Conservation (phyloP, 2,797 vertebrate genomes). For the Rhinoraja longicauda region DNA sequence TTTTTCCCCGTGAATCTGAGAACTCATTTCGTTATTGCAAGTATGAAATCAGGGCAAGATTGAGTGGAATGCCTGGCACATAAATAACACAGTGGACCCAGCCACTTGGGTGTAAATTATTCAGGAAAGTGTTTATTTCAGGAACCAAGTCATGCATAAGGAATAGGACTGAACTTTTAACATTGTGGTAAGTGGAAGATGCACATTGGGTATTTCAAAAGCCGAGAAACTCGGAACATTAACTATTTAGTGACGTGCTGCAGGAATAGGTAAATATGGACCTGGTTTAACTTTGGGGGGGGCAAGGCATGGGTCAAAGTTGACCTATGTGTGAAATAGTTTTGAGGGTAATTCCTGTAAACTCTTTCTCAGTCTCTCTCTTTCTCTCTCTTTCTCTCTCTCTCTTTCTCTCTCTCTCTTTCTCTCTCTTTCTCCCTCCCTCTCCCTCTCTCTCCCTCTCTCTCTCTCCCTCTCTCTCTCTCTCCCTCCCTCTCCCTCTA, state of each 20-base stretch:
- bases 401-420: too few species aligned
- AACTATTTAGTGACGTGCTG: not conserved
- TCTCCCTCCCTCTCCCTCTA: too few species aligned
- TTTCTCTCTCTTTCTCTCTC: too few species aligned
- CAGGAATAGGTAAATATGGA: not conserved
- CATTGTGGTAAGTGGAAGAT: conserved; percentile 9
- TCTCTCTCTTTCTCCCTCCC: too few species aligned
- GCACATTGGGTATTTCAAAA: conserved; percentile 12
- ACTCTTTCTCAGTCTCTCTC: too few species aligned
- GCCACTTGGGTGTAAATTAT: conserved; percentile 32
- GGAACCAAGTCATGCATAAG: conserved; percentile 34
- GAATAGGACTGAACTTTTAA: conserved; percentile 36
- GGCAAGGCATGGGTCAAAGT: not conserved
- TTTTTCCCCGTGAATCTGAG: not conserved
- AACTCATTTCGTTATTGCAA: not conserved
- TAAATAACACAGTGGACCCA: conserved; percentile 37
- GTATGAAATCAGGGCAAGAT: conserved; percentile 11
- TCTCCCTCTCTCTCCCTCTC: too few species aligned
- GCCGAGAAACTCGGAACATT: not conserved
- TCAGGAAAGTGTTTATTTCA: conserved; percentile 38
- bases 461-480: too few species aligned
- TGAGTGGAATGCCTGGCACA: conserved; percentile 14
- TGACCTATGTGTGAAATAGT: not conserved
- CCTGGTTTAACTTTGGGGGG: not conserved
- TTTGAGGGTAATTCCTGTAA: not conserved